Evolutionary conservation across 2,888 invertebrate species (phyloP).

Genomic region (Theretra japonica): DNA sequence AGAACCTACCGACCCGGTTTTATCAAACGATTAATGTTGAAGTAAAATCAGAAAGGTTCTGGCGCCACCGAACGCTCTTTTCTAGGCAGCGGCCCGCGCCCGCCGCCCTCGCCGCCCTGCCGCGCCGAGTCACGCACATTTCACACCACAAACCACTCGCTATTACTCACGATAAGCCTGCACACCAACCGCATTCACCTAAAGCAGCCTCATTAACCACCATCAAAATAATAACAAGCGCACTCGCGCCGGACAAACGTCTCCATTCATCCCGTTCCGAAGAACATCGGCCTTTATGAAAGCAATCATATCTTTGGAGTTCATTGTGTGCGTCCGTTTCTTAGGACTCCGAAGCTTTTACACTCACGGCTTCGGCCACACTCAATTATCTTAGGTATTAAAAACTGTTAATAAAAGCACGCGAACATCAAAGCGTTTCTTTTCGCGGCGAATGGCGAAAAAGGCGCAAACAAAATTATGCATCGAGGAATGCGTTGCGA

Average conservation of each 20-base stretch:
- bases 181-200: constrained; percentile 67
- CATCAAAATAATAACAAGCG: constrained; percentile 71
- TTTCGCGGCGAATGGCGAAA: constrained; percentile 57
- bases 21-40: constrained; percentile 69
- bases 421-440: constrained; percentile 62
- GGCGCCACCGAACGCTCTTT: constrained; percentile 55
- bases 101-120: constrained; percentile 37
- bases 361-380: constrained; percentile 31
- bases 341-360: constrained; percentile 8
- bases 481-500: constrained; percentile 65
- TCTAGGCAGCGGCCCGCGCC: constrained; percentile 34
- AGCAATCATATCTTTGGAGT: constrained; percentile 49
- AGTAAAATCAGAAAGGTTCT: constrained; percentile 65
- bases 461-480: constrained; percentile 69
- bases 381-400: constrained; percentile 37
- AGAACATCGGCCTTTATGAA: constrained; percentile 44
- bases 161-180: constrained; percentile 65
- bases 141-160: constrained; percentile 63
- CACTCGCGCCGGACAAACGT: constrained; percentile 54
- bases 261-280: constrained; percentile 47
- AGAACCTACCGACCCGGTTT: constrained; percentile 58
- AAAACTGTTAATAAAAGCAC: constrained; percentile 41
- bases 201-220: constrained; percentile 66
- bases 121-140: constrained; percentile 60
- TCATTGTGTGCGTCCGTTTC: constrained; percentile 37